phyloP scores from a whole-genome alignment of 2,888 invertebrate species.

The Nymphalis urticae region DNA sequence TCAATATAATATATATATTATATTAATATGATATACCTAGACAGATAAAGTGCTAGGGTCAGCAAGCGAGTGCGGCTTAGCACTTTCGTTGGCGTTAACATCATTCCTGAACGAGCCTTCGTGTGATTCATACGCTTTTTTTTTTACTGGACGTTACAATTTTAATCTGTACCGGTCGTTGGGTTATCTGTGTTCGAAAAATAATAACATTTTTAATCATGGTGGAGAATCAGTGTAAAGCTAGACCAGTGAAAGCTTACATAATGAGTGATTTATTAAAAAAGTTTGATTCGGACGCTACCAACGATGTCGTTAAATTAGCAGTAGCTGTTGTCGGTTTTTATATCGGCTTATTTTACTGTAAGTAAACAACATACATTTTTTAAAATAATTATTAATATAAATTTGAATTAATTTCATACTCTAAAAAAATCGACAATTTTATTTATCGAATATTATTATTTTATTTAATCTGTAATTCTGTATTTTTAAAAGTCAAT shows the following conservation, averaged over 20 bases:
- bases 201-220: constrained; percentile 45
- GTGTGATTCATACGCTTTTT: constrained; percentile 44
- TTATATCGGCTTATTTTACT: constrained; percentile 68
- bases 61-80: constrained; percentile 32
- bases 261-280: constrained; percentile 77
- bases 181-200: constrained; percentile 68
- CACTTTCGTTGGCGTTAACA: constrained; percentile 39
- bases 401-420: too few species aligned
- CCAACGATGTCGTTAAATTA: constrained; percentile 67
- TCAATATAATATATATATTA: too few species aligned
- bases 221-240: constrained; percentile 71
- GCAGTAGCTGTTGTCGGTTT: constrained; percentile 65
- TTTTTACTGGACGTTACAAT: constrained; percentile 41
- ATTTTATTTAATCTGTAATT: too few species aligned
- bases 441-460: too few species aligned
- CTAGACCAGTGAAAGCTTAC: constrained; percentile 67
- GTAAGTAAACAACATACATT: constrained; percentile 62
- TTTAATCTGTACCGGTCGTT: constrained; percentile 51
- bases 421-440: too few species aligned
- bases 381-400: not conserved
- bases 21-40: constrained; percentile 23
- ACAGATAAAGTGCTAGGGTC: constrained; percentile 41
- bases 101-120: constrained; percentile 48
- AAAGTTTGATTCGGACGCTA: constrained; percentile 66
- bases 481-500: too few species aligned